Evolutionary conservation across 92 coral and sea anemone genomes (phyloP), one percentile per base, ranked within the genome.

Genomic region (Micromussa lordhowensis): DNA sequence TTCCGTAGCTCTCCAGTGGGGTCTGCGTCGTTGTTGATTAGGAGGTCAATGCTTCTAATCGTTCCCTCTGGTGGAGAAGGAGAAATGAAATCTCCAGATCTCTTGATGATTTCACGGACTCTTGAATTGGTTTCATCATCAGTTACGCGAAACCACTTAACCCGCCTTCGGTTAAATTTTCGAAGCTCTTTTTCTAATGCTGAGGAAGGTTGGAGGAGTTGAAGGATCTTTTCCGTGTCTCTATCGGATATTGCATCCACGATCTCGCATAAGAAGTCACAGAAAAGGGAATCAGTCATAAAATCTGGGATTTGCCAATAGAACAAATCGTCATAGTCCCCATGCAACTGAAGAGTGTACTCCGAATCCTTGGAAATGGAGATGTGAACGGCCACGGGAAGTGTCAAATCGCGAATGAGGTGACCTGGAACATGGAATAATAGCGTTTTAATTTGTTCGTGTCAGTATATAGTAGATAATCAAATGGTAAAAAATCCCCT

Each of bases 241-340:
- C 40, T 31, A 17, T 84, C 51, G 44, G 68, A 35, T 24, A 68
- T 36, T 4, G 66, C 38, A 35, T 40, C 36, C 21, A 83, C 75
- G 69, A 84, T 78, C 75, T 64, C 68, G 15, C 51, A 32, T 66
- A 84, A 15, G 48, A 89, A 54, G 81, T 89, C 88, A 3, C 35
- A 57, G 49, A 82, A 88, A 59, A 49, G 78, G 58, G 91, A 88
- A 7, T 88, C 86, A 21, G 35, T 82, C 80, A 73, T 70, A 9
- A 31, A 31, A 71, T 17, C 22, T 34, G 76, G 76, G 16, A 29
- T 35, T 34, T 15, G 26, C 76, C 76, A 71, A 40, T 26, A 80
- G 70, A 36, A 36, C 19, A 69, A 55, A 10, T 29, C 13, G 68
- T 81, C 81, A 55, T 70, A 21, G 21, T 57, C 51, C 24, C 44